These are phyloP conservation scores for rabbit (Oryctolagus cuniculus) DNA, from an alignment of 2,113 vertebrate species.

Conservation along the genomic window DNA sequence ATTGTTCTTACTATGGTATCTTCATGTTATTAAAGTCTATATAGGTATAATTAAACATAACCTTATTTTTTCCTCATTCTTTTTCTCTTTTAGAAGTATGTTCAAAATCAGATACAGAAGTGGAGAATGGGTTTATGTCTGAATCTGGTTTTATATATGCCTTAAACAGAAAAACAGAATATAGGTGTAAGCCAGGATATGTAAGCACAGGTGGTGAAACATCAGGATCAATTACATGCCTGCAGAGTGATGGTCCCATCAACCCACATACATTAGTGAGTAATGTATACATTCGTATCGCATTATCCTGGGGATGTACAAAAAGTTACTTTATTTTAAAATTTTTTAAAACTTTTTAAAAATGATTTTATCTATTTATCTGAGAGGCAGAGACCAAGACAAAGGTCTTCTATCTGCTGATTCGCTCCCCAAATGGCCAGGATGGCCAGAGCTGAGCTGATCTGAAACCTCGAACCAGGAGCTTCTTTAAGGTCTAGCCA, in stretches of 20 bases:
- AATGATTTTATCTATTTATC: too few relatives aligned
- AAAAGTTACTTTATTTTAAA: too few relatives aligned
- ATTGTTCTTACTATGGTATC: neutral
- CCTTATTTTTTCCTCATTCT: neutral
- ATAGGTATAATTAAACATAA: neutral
- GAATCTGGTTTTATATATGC: accelerated
- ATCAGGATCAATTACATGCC: slow-evolving; percentile 53
- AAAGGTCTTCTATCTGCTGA: too few relatives aligned
- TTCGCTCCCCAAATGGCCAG: too few relatives aligned
- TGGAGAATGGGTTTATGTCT: slow-evolving; percentile 78
- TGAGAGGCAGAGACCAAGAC: too few relatives aligned
- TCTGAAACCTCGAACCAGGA: too few relatives aligned
- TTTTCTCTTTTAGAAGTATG: slow-evolving; percentile 72
- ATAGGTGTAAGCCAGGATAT: slow-evolving; percentile 33
- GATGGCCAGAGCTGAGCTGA: too few relatives aligned
- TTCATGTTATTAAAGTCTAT: neutral
- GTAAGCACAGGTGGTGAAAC: slow-evolving; percentile 73
- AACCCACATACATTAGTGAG: slow-evolving; percentile 86
- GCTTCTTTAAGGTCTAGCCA: too few relatives aligned
- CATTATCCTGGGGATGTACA: neutral
- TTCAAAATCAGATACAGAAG: accelerated
- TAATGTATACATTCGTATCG: neutral
- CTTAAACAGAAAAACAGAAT: neutral
- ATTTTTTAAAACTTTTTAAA: too few relatives aligned
- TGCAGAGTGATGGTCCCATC: slow-evolving; percentile 74